A percentile compares a stretch with the other conserved stretches of the same genome.
phyloP scores from a whole-genome alignment of 2,888 invertebrate species.

The Volucella inanis region DNA sequence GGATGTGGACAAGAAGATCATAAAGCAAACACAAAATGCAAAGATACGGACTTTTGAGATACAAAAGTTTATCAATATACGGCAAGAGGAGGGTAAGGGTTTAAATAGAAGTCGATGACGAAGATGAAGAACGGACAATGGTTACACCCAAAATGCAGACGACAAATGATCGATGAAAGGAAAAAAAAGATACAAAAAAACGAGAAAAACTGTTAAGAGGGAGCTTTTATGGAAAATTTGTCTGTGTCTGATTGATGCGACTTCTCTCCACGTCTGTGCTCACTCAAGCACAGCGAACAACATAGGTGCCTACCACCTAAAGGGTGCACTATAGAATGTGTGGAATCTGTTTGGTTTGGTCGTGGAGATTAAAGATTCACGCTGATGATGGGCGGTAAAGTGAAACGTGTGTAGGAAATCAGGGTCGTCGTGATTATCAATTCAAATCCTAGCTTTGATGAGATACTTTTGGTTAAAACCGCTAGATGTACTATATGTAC shows the following conservation, averaged over 20 bases:
- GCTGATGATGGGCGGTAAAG: slow-evolving; percentile 65
- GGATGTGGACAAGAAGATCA: slow-evolving; percentile 6
- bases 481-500: slow-evolving; percentile 1
- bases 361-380: slow-evolving; percentile 57
- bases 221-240: slow-evolving; percentile 50
- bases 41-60: not conserved
- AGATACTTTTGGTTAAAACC: slow-evolving; percentile 56
- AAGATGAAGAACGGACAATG: slow-evolving; percentile 1
- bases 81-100: not conserved
- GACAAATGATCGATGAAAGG: slow-evolving; percentile 51
- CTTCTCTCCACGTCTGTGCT: slow-evolving; percentile 5
- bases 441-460: slow-evolving; percentile 66
- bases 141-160: slow-evolving; percentile 20
- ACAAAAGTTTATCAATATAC: not conserved
- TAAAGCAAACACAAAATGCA: not conserved
- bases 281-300: not conserved
- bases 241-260: slow-evolving; percentile 44
- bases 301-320: not conserved
- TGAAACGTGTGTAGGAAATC: slow-evolving; percentile 66
- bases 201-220: slow-evolving; percentile 48
- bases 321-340: slow-evolving; percentile 23
- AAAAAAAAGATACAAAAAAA: slow-evolving; percentile 11
- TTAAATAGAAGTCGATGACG: not conserved
- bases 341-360: slow-evolving; percentile 29
- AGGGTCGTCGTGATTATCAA: slow-evolving; percentile 67